These are phyloP conservation scores for Rhinella marina DNA, from an alignment of 2,797 vertebrate species.

Conservation along the genomic window DNA sequence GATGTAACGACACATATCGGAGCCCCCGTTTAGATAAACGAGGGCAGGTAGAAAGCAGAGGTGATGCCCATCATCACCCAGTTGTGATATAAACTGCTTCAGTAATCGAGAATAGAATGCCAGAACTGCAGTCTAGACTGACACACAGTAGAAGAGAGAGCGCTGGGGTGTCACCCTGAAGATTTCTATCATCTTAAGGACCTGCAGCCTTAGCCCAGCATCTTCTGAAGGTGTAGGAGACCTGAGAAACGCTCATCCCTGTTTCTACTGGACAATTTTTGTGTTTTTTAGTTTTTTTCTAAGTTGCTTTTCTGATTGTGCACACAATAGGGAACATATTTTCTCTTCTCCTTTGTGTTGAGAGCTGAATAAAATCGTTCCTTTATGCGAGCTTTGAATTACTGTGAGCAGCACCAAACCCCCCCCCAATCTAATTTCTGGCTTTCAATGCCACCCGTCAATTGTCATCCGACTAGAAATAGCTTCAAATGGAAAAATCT, in stretches of 20 bases:
- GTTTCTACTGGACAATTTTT: not conserved
- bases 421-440: slow-evolving; percentile 33
- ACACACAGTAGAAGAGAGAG: not conserved
- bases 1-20: not conserved
- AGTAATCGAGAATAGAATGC: not conserved
- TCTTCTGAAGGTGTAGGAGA: not conserved
- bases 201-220: not conserved
- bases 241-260: not conserved
- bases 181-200: not conserved
- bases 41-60: not conserved
- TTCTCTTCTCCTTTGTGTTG: slow-evolving; percentile 3
- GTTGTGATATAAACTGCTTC: not conserved
- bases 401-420: not conserved
- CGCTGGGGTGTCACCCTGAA: not conserved
- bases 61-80: not conserved
- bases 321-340: not conserved
- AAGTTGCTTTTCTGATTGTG: not conserved
- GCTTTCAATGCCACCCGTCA: slow-evolving; percentile 23
- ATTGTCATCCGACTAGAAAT: slow-evolving; percentile 24
- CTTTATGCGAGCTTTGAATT: slow-evolving; percentile 6
- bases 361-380: not conserved
- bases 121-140: not conserved
- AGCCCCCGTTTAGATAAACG: not conserved
- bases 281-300: not conserved
- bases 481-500: slow-evolving; percentile 44